These are phyloP conservation scores for Phylloscopus trochiloides DNA, from an alignment of 2,113 vertebrate genomes.

Conservation along the genomic window DNA sequence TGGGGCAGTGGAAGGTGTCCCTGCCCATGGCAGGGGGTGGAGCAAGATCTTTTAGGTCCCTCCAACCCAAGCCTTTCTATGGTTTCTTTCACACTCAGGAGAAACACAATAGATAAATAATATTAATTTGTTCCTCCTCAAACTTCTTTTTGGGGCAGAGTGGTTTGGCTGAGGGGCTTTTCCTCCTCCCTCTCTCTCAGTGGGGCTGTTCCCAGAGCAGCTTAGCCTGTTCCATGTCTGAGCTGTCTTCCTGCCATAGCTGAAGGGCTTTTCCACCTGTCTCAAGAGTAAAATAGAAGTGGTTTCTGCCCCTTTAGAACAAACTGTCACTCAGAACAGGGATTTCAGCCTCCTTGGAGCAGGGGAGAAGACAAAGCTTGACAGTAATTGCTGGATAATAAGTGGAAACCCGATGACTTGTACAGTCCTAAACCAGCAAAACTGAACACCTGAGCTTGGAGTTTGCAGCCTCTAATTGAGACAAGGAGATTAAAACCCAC, in stretches of 20 bases:
- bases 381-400: neutral
- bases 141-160: no score
- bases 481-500: neutral
- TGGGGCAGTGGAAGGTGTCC: neutral
- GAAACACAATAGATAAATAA: accelerated
- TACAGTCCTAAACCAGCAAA: neutral
- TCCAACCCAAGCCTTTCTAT: neutral
- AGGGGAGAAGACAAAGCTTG: neutral
- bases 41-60: neutral
- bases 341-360: neutral
- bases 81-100: accelerated
- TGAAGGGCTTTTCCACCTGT: neutral
- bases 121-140: accelerated
- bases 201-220: neutral
- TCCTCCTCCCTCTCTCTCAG: accelerated
- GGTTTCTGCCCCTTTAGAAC: neutral
- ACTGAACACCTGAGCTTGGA: neutral
- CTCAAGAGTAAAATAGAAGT: neutral
- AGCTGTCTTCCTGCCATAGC: neutral
- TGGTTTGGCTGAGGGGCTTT: neutral
- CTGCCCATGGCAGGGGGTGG: neutral
- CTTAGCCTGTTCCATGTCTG: accelerated
- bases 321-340: neutral
- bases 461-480: neutral
- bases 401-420: neutral